Evolutionary conservation across 2,888 invertebrate genomes (phyloP).

Genomic region (Dromius quadrimaculatus): DNA sequence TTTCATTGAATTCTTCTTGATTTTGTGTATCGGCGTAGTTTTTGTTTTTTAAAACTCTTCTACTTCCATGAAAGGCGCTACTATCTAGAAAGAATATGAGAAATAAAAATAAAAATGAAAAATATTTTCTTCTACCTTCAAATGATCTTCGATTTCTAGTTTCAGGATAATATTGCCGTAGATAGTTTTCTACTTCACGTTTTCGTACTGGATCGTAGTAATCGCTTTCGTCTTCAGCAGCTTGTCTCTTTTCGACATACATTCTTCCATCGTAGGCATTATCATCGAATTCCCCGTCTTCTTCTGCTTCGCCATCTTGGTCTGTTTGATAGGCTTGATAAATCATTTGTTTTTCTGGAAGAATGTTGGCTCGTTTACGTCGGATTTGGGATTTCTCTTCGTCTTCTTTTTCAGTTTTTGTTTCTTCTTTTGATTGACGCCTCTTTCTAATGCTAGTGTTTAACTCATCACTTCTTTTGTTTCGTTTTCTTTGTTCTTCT

Average conservation of each 20-base stretch:
- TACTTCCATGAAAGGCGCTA: slow-evolving; percentile 17
- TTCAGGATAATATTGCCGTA: slow-evolving; percentile 44
- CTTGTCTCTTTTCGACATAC: slow-evolving; percentile 41
- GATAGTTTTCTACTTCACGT: slow-evolving; percentile 33
- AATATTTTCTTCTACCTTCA: slow-evolving; percentile 34
- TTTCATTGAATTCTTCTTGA: slow-evolving; percentile 34
- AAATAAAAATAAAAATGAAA: slow-evolving; percentile 19
- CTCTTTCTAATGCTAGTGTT: slow-evolving; percentile 18
- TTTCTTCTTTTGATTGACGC: slow-evolving; percentile 18
- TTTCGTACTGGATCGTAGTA: slow-evolving; percentile 45
- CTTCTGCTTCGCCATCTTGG: slow-evolving; percentile 45
- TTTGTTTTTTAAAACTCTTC: slow-evolving; percentile 48
- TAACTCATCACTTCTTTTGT: slow-evolving; percentile 21
- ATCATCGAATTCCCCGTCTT: slow-evolving; percentile 52
- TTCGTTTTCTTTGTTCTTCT: slow-evolving; percentile 37
- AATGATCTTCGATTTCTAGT: slow-evolving; percentile 55
- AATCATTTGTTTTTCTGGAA: slow-evolving; percentile 36
- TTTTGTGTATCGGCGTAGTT: slow-evolving; percentile 1
- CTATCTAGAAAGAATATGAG: slow-evolving; percentile 24
- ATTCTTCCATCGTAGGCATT: slow-evolving; percentile 48
- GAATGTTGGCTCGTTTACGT: slow-evolving; percentile 30
- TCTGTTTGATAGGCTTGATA: slow-evolving; percentile 16
- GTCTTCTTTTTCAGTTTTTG: slow-evolving; percentile 23
- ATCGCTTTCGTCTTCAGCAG: slow-evolving; percentile 36
- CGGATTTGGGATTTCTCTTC: neutral